A percentile compares a stretch with the other conserved stretches of the same genome.
These are phyloP conservation scores for Drosophila ercepeae DNA, from an alignment of 1,140 invertebrate species.

Conservation along the genomic window DNA sequence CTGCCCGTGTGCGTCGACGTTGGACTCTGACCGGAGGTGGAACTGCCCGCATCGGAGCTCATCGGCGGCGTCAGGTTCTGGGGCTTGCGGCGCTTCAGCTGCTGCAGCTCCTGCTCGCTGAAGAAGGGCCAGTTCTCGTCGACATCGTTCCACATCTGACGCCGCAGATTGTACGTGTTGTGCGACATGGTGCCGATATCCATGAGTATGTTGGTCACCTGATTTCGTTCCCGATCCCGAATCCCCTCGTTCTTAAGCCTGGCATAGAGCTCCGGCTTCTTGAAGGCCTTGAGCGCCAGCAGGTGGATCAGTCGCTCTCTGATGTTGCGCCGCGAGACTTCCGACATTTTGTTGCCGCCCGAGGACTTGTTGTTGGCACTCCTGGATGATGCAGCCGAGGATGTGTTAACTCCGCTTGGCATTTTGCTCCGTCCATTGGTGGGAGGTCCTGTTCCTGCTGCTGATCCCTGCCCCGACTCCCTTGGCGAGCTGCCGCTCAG, in stretches of 20 bases:
- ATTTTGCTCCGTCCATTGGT: constrained; percentile 63
- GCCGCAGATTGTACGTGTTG: constrained; percentile 93
- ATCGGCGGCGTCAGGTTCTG: constrained; percentile 94
- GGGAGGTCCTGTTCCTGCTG: constrained; percentile 15
- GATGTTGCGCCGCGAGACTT: constrained; percentile 73
- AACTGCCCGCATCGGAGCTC: constrained; percentile 89
- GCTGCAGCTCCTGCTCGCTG: constrained; percentile 93
- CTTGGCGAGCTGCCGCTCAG: constrained; percentile 69
- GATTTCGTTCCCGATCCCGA: constrained; percentile 91
- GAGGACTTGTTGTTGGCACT: constrained; percentile 64
- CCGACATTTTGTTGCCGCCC: constrained; percentile 63
- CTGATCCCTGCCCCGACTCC: constrained; percentile 29
- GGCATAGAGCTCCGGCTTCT: constrained; percentile 94
- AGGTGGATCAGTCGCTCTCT: constrained; percentile 95
- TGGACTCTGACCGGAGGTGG: constrained; percentile 87
- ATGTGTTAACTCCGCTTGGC: constrained; percentile 39
- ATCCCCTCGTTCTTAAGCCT: constrained; percentile 93
- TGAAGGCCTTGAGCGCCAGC: constrained; percentile 95
- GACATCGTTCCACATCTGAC: constrained; percentile 95
- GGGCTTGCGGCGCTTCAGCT: constrained; percentile 94
- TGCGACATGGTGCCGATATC: constrained; percentile 90
- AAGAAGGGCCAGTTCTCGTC: constrained; percentile 97
- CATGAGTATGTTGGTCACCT: constrained; percentile 90
- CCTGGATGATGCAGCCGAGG: constrained; percentile 40
- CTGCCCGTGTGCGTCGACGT: constrained; percentile 88